Conservation (phyloP, 2,113 vertebrate species). For the Mixornis gularis region DNA sequence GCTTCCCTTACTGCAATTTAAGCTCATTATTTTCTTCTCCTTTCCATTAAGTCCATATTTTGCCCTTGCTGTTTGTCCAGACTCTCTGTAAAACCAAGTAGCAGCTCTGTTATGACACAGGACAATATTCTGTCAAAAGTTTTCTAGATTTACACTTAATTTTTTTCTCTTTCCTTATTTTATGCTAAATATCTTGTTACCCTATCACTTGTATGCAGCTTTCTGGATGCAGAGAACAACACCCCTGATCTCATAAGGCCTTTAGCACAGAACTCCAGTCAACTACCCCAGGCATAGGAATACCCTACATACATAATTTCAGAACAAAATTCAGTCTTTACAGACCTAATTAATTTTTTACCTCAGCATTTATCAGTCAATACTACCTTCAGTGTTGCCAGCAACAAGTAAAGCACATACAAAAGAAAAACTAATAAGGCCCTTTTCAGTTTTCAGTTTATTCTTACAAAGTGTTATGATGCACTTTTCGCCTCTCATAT, state of each 20-base stretch:
- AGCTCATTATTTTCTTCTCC: background rate
- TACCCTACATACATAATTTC: background rate
- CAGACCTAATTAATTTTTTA: background rate
- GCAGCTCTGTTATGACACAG: background rate
- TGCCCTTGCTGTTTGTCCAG: background rate
- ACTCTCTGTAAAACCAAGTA: background rate
- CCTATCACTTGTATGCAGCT: background rate
- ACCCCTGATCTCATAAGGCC: background rate
- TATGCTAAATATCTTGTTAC: background rate
- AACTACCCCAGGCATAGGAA: background rate
- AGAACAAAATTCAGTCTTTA: background rate
- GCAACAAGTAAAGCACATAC: background rate
- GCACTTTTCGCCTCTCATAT: background rate
- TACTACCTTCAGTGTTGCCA: background rate
- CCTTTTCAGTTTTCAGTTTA: background rate
- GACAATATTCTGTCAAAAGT: background rate
- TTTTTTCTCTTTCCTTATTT: background rate
- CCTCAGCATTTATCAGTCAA: background rate
- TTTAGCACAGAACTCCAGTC: background rate
- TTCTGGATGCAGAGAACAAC: background rate
- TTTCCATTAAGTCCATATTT: background rate
- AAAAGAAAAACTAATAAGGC: background rate
- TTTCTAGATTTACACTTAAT: background rate
- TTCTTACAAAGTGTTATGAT: background rate
- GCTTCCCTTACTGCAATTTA: background rate